Percentiles rank a stretch among this genome's conserved stretches.
Evolutionary conservation across 2,797 vertebrate species (phyloP).

Genomic region (Erpetoichthys calabaricus): DNA sequence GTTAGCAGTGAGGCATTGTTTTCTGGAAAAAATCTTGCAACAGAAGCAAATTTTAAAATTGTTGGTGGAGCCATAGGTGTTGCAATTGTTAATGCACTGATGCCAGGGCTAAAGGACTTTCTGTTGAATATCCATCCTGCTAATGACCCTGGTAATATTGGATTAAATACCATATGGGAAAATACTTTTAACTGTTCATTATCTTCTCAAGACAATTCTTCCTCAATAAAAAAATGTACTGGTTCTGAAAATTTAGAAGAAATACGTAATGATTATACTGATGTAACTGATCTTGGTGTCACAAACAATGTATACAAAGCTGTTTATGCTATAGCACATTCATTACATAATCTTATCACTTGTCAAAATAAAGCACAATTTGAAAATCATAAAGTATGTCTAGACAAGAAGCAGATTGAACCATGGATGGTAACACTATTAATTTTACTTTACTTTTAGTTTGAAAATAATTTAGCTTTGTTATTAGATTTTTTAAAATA

Average conservation of each 20-base stretch:
- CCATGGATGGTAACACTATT: no score
- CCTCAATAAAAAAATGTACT: constrained; percentile 9
- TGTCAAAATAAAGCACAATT: no score
- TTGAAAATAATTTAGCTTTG: neutral
- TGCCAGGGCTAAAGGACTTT: constrained; percentile 20
- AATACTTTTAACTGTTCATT: constrained; percentile 15
- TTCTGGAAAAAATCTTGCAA: constrained; percentile 13
- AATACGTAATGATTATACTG: constrained; percentile 16
- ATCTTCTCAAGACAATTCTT: neutral
- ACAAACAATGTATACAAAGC: constrained; percentile 18
- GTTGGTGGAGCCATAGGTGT: constrained; percentile 21
- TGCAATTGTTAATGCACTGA: constrained; percentile 16
- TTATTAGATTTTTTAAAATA: neutral
- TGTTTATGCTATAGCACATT: constrained; percentile 19
- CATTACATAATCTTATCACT: constrained; percentile 15
- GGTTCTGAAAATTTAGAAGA: constrained; percentile 13
- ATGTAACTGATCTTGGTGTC: constrained; percentile 16
- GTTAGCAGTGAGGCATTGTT: constrained; percentile 24
- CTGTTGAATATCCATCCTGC: constrained; percentile 17
- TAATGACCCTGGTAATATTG: constrained; percentile 11
- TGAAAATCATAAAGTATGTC: no score
- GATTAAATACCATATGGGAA: constrained; percentile 21
- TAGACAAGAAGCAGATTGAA: no score
- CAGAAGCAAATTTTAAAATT: constrained; percentile 10
- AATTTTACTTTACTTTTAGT: neutral